Evolutionary conservation across 2,888 invertebrate genomes (phyloP).

Genomic region (Eubasilissa splendida): DNA sequence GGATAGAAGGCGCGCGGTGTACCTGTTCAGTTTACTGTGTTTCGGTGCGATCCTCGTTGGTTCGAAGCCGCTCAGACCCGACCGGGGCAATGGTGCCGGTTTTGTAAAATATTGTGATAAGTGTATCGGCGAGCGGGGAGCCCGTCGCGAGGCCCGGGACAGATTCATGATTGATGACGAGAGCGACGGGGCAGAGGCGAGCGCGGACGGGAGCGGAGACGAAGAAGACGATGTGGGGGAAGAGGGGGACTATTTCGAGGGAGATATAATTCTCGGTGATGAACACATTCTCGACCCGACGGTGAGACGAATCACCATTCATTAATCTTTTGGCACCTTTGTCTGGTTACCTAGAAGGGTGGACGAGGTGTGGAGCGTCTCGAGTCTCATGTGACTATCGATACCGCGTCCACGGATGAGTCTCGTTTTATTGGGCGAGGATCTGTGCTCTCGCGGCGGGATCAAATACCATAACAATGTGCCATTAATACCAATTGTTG

Average conservation of each 20-base stretch:
- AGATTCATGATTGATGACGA: constrained; percentile 55
- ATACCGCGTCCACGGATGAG: constrained; percentile 12
- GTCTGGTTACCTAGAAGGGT: constrained; percentile 43
- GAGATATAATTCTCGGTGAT: constrained; percentile 57
- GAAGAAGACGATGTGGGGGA: constrained; percentile 57
- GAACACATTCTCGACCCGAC: constrained; percentile 54
- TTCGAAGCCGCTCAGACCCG: constrained; percentile 22
- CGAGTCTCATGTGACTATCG: constrained; percentile 4
- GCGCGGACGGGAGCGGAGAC: constrained; percentile 39
- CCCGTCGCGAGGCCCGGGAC: constrained; percentile 44
- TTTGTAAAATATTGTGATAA: constrained; percentile 55
- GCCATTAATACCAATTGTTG: constrained; percentile 34
- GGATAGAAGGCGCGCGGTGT: constrained; percentile 3
- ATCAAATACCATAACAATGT: constrained; percentile 29
- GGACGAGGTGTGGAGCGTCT: not conserved
- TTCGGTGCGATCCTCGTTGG: constrained; percentile 26
- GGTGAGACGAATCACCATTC: constrained; percentile 58
- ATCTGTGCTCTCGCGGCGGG: constrained; percentile 17
- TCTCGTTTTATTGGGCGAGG: constrained; percentile 29
- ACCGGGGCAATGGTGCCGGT: constrained; percentile 47
- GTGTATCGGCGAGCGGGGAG: constrained; percentile 47
- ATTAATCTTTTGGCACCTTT: constrained; percentile 58
- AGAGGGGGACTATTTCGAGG: constrained; percentile 58
- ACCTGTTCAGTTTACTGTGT: constrained; percentile 43
- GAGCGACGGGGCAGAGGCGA: not conserved